Percentiles rank a stretch among this genome's conserved stretches.
phyloP scores from a whole-genome alignment of 2,888 invertebrate genomes.

The Neocrepidodera transversa region DNA sequence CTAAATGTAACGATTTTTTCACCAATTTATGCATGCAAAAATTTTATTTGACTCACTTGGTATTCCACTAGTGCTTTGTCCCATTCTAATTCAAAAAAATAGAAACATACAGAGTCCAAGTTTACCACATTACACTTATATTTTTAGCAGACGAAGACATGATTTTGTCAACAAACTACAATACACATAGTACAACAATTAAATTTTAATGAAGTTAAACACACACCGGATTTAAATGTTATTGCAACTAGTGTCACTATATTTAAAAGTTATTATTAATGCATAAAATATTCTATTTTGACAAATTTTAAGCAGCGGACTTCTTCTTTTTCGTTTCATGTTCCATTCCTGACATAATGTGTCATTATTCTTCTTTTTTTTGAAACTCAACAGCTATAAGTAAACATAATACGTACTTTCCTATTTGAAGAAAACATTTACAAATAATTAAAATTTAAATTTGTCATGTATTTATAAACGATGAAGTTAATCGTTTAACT shows the following conservation, averaged over 20 bases:
- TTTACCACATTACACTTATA: conserved; percentile 10
- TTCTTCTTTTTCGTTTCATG: too few relatives aligned
- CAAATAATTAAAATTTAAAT: too few relatives aligned
- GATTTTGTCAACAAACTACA: neutral
- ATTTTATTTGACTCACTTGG: conserved; percentile 43
- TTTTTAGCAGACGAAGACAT: conserved; percentile 6
- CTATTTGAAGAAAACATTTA: too few relatives aligned
- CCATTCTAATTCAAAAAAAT: conserved; percentile 41
- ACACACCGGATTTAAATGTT: neutral
- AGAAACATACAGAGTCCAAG: conserved; percentile 13
- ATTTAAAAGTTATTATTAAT: neutral
- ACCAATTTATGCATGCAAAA: conserved; percentile 17
- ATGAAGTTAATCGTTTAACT: too few relatives aligned
- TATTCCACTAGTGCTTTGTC: conserved; percentile 49
- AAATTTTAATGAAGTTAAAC: neutral
- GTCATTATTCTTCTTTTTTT: neutral
- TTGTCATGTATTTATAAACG: too few relatives aligned
- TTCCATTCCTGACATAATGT: neutral
- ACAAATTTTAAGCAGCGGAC: too few relatives aligned
- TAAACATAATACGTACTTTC: too few relatives aligned
- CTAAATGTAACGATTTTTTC: neutral
- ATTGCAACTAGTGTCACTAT: conserved; percentile 2
- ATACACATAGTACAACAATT: conserved; percentile 4
- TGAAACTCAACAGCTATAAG: too few relatives aligned
- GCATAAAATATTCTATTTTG: neutral